Percentiles rank a stretch among this genome's conserved stretches.
Conservation (phyloP, 2,888 invertebrate species). For the Aphrophora alni region DNA sequence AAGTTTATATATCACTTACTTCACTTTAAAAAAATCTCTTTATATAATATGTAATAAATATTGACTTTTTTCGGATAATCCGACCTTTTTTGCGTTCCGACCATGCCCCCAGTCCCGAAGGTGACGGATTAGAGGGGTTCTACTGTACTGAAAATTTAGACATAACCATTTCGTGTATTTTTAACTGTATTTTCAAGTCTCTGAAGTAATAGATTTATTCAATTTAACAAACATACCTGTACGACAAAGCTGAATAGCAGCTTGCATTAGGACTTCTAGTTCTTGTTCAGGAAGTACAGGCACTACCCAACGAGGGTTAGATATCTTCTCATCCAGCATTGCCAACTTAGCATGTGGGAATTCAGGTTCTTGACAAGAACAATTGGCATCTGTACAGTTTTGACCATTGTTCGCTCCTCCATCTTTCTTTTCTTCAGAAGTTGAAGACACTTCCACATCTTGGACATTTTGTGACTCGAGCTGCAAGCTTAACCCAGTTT, state of each 20-base stretch:
- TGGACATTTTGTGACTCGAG: background rate
- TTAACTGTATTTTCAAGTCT: no score
- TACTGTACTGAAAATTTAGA: no score
- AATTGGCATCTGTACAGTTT: constrained; percentile 44
- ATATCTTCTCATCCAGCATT: constrained; percentile 94
- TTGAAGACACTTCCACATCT: constrained; percentile 25
- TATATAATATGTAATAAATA: no score
- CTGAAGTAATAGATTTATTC: no score
- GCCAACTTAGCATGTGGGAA: constrained; percentile 90
- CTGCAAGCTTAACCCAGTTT: background rate
- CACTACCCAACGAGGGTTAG: constrained; percentile 95
- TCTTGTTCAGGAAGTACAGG: constrained; percentile 97
- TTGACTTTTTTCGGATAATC: no score
- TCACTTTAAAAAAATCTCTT: no score
- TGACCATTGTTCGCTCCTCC: background rate
- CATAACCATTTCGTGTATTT: no score
- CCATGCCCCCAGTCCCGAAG: no score
- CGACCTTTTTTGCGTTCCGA: no score
- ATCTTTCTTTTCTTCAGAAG: constrained; percentile 33
- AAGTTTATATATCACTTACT: no score
- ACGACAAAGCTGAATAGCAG: constrained; percentile 84
- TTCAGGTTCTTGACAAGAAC: constrained; percentile 59
- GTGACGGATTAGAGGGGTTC: no score
- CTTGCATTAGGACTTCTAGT: constrained; percentile 87
- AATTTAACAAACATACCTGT: constrained; percentile 76